A percentile compares a stretch with the other conserved stretches of the same genome.
phyloP scores from a whole-genome alignment of 2,797 vertebrate species.

The Coregonus sp. region DNA sequence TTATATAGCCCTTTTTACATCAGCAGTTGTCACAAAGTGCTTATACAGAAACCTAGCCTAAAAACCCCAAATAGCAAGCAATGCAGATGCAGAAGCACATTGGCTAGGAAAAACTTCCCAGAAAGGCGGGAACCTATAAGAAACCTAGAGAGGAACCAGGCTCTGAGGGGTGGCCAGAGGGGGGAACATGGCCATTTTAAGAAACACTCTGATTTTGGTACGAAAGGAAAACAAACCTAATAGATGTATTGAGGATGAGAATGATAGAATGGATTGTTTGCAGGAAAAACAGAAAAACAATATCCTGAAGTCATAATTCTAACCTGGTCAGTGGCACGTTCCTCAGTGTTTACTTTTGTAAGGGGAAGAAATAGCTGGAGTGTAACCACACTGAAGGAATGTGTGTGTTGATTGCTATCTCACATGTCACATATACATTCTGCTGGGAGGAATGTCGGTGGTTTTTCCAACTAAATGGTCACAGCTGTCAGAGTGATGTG shows the following conservation, averaged over 20 bases:
- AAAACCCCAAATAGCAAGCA: too few relatives aligned
- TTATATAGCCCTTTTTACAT: too few relatives aligned
- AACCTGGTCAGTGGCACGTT: slow-evolving; percentile 46
- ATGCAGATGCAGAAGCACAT: too few relatives aligned
- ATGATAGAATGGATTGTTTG: slow-evolving; percentile 56
- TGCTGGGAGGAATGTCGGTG: slow-evolving; percentile 81
- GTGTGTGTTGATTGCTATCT: slow-evolving; percentile 73
- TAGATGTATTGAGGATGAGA: slow-evolving; percentile 25
- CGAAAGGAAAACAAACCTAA: slow-evolving; percentile 46
- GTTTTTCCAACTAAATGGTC: slow-evolving; percentile 86
- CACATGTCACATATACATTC: slow-evolving; percentile 79
- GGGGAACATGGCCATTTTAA: slow-evolving; percentile 30
- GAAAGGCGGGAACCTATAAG: too few relatives aligned
- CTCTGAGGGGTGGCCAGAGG: too few relatives aligned
- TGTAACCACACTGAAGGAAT: slow-evolving; percentile 71
- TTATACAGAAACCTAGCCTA: too few relatives aligned
- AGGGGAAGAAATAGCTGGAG: slow-evolving; percentile 76
- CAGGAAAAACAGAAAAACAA: slow-evolving; percentile 51
- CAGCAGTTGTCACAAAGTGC: too few relatives aligned
- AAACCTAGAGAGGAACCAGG: too few relatives aligned
- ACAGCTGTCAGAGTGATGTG: slow-evolving; percentile 92
- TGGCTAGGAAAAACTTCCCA: too few relatives aligned
- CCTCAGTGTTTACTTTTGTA: slow-evolving; percentile 75
- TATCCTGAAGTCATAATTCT: slow-evolving; percentile 63
- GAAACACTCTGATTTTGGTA: slow-evolving; percentile 33